Base-by-base conservation (phyloP, 2,113 vertebrate genomes). In the Chloropsis cyanopogon region DNA sequence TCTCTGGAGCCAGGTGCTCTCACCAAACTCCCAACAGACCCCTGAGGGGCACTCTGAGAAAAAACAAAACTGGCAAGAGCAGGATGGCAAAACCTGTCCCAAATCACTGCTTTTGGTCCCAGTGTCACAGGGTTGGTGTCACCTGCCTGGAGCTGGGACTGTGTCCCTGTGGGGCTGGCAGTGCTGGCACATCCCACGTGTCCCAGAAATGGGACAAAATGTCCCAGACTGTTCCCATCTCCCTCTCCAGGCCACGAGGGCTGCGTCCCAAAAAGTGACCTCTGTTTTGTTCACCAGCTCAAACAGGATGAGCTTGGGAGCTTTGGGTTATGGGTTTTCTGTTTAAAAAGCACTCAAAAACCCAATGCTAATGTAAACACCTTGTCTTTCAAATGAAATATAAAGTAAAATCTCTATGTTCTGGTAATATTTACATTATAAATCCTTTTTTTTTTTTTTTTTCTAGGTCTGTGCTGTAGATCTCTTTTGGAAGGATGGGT, bases 381-480 rank as follows among this genome's bases (percentile, higher is more conserved):
- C 29, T 95, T 44, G 56, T 89, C 66, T 90, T 84, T 90, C 76
- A 82, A 96, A 94, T 19, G 82, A 97, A 90, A 94, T 93, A 96
- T 87, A 94, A 97, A 96, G 86, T 88, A 96, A 97, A 93, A 96
- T 96, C 88, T 93, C 90, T 97, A 71, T 68, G 91, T 95, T 96
- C 91, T 88, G 94, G 76, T 71, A 66, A 96, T 97, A 98, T 97
- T 97, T 98, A 97, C 94, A 94, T 82, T 96, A 97, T 88, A 97
- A 97, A 95, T 49, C 20, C 20, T 1, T 71, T 95, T 47, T 89
- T 91, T 71, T 83, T 41, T 37, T 37, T 37, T 37, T 37, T 37
- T n/a, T n/a, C n/a, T 90, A 89, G 76, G 92, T 50, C 93, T 96
- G 42, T 60, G 94, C 90, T 37, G 50, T 39, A 37, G 82, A 29